Evolutionary conservation across 1,140 invertebrate genomes (phyloP), one percentile per base, ranked within the genome.

Genomic region (Antheraea pernyi): DNA sequence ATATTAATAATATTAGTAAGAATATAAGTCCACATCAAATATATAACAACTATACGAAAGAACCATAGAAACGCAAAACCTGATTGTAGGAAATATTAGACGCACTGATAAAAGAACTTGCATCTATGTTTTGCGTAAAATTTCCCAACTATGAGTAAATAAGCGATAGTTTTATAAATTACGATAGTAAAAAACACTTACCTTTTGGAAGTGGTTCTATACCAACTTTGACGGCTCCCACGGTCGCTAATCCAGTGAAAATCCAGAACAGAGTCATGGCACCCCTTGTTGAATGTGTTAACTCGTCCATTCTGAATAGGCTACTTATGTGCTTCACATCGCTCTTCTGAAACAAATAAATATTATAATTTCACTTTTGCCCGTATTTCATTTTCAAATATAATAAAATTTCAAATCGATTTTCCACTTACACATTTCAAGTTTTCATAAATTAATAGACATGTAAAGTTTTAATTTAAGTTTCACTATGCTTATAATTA

Each of bases 131-230:
- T 53, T 53, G 16, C 6, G 9, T 6, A 0, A 16, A 53, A 53
- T 16, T 10, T 53, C 16, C 16, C 16, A 16, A 16, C 2, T n/a
- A n/a, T n/a, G n/a, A 16, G 16, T 1, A 53, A 53, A 11, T 16
- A 53, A 53, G 11, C 8, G 5, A 53, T 53, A n/a, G 16, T 53
- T 53, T 48, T 48, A 48, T 48, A 48, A 3, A 3, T 48, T 9
- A 39, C 3, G 7, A 13, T 2, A 16, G 16, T 53, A 11, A 62
- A 53, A 62, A 7, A 11, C 22, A 78, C 86, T 85, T 87, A 91
- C 89, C 89, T 91, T 91, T 91, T 18, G 89, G 89, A 3, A 92
- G 79, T 39, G 90, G 90, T 79, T 92, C 90, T 78, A 92, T 92
- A 64, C 90, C 86, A 36, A 92, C 79, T 78, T 92, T 92, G 22